Base-by-base conservation (phyloP, 1,140 invertebrate genomes). In the Papilio xuthus region DNA sequence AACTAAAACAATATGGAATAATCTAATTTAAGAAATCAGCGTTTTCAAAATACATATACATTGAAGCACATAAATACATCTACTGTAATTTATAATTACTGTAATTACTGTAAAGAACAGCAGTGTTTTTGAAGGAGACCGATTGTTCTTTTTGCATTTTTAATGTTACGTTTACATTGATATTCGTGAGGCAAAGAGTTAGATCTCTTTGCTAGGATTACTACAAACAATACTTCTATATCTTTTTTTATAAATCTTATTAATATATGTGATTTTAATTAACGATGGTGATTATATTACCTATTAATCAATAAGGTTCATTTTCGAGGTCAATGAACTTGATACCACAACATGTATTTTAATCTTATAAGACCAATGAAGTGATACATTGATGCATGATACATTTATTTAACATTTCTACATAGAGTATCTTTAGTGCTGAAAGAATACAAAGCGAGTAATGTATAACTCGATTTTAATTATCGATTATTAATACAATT, bases 401-500 rank as follows among this genome's bases (percentile, higher is more conserved):
- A 56, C 41, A 72, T 56, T 18, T 80, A 42, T 53, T 1, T 50
- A 56, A 41, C 28, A 56, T 56, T 18, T 32, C 47, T 76, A 79
- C 42, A 76, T 75, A 79, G 67, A 41, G 18, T 4, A 37, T 41
- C 42, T 12, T 41, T 42, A 42, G 13, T 47, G 20, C n/a, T 13
- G 9, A 44, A 47, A 73, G 71, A 73, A 73, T 42, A 26, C 42
- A 26, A 67, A 67, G 26, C 26, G 26, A 67, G 71, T 79, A 44
- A 67, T 56, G 41, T 42, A 47, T 42, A n/a, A 79, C 41, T 71
- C 18, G 47, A 32, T 75, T 76, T 60, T 76, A 63, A 13, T 74
- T 80, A 63, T 42, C 42, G 32, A 63, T 26, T 77, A 7, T 89
- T 87, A 93, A 83, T 92, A 93, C 80, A 93, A 82, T 47, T 93